Evolutionary conservation across 1,140 invertebrate species (phyloP).

Genomic region (Drosophila lini): DNA sequence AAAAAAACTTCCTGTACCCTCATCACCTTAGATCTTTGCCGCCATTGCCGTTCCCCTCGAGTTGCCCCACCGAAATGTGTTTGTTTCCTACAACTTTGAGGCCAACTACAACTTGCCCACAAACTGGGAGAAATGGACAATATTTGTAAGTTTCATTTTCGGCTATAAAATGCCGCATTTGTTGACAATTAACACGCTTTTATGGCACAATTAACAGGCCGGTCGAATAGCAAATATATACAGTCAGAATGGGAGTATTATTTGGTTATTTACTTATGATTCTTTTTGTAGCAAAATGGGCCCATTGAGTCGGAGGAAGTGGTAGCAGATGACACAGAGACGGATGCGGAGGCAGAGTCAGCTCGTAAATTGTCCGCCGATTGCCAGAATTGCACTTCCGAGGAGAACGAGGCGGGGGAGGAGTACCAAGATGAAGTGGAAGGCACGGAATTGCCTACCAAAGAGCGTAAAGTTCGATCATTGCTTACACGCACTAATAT

Average conservation of each 20-base stretch:
- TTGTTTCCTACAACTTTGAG: slow-evolving; percentile 91
- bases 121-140: slow-evolving; percentile 64
- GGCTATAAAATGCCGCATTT: slow-evolving; percentile 64
- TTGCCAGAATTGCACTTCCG: slow-evolving; percentile 9
- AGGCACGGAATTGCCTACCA: neutral
- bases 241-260: slow-evolving; percentile 10
- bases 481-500: slow-evolving; percentile 69
- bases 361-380: slow-evolving; percentile 33
- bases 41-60: slow-evolving; percentile 90
- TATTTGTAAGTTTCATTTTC: slow-evolving; percentile 71
- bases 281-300: slow-evolving; percentile 61
- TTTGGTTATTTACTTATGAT: slow-evolving; percentile 19
- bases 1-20: neutral
- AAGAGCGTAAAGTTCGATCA: slow-evolving; percentile 36
- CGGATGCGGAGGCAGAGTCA: slow-evolving; percentile 42
- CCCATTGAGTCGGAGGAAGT: slow-evolving; percentile 64
- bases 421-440: neutral
- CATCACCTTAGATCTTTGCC: slow-evolving; percentile 86
- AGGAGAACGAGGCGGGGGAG: neutral
- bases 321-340: slow-evolving; percentile 35
- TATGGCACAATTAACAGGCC: slow-evolving; percentile 64
- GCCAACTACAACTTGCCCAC: slow-evolving; percentile 87
- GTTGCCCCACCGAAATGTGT: slow-evolving; percentile 89
- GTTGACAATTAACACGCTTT: slow-evolving; percentile 57
- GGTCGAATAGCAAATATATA: slow-evolving; percentile 10